Evolutionary conservation across 2,113 vertebrate genomes (phyloP), one percentile per base, ranked within the genome.

Genomic region (Aphelocoma coerulescens): DNA sequence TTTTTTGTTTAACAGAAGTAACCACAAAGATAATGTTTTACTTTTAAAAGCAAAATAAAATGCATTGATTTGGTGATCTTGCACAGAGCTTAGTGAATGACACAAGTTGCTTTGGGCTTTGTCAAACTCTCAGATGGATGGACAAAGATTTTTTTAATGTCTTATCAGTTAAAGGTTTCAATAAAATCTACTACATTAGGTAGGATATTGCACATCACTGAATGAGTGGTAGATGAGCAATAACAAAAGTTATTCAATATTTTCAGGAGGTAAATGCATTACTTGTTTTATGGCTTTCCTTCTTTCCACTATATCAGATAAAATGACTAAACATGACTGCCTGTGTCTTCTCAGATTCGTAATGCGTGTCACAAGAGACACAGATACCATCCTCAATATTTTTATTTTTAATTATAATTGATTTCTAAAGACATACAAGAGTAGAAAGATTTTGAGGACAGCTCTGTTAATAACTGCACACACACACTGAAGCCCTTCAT

Each of bases 401-500:
- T 96, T 89, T 83, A 48, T 91, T 94, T 95, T 93, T 78, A 92
- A 78, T 94, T 85, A 33, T 75, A 93, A 71, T 84, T 75, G 37
- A 89, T 94, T 93, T 95, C 55, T 85, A 67, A 89, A 94, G 57
- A 61, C 49, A 78, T 57, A 71, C 39, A 62, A 24, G 41, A 76
- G 16, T 61, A 80, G 84, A 90, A 91, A 67, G 35, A 61, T 61
- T 91, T 87, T 84, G 65, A 75, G 61, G 61, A 54, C 37, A 66
- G 23, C 28, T 68, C 41, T 88, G 28, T 88, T 86, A 69, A 58
- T 82, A 90, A 73, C 24, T n/a, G 30, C 33, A 61, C 24, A 27
- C 28, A 59, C 14, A 48, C 22, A 44, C 9, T 74, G 15, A 44
- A 87, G 35, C 16, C 20, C n/a, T 92, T 81, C 44, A 44, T 68